Base-by-base conservation (phyloP, 2,888 invertebrate genomes). In the Drosophila recens region DNA sequence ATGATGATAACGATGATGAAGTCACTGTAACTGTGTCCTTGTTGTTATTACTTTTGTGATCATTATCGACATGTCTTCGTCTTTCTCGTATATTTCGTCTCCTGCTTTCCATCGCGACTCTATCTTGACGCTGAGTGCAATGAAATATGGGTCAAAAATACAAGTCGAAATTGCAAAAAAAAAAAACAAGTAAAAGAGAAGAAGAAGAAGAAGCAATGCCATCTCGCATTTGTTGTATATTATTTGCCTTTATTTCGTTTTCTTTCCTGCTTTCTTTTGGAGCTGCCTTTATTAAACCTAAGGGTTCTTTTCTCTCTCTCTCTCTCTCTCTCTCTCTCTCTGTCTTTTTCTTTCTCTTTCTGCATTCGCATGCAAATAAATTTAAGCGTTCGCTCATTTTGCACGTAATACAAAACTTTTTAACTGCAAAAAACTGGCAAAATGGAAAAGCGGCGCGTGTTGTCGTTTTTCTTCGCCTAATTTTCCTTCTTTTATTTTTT, bases 361-460 rank as follows among this genome's bases (percentile, higher is more conserved):
- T 48, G 36, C 48, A 68, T 74, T 73, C 42, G 54, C 62, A 67
- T 72, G 78, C 66, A 77, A 83, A 86, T 81, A 85, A 84, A 83
- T 82, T 82, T 80, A 75, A 80, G 70, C 74, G 59, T 73, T 70
- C 75, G 63, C 81, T 72, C 75, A 81, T 81, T 84, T 81, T 72
- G 84, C 86, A 84, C 83, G 86, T 86, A 84, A 82, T 81, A 77
- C 81, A 74, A 77, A 82, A 77, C 74, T 85, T 82, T 82, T 74
- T 75, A 75, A 78, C 80, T 72, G 79, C 59, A 70, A 27, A 27
- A 73, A 76, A 45, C 79, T 74, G 67, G 34, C 20, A 40, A 49
- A 68, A 68, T 53, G 64, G 38, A 33, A 63, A 52, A 43, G 40
- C 63, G 64, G 80, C 82, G 78, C 86, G 79, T 85, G 75, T 54